Evolutionary conservation across 2,113 vertebrate species (phyloP).

Genomic region (Phyllostomus hastatus): DNA sequence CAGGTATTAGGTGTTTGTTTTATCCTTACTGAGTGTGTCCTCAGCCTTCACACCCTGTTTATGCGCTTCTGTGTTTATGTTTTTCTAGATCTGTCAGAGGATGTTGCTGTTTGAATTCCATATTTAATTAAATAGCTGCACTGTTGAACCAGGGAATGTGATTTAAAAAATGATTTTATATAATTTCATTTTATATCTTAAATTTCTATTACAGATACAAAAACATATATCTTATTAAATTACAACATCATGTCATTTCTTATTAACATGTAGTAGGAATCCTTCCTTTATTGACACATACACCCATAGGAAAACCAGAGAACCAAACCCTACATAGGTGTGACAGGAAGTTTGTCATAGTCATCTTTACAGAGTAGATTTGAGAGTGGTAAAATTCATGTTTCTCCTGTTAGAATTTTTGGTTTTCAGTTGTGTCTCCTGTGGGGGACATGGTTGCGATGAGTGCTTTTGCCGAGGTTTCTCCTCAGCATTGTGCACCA

Average conservation of each 20-base stretch:
- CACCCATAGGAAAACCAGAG: not conserved
- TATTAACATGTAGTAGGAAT: not conserved
- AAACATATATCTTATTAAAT: not conserved
- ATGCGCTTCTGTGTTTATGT: not conserved
- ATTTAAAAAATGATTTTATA: not conserved
- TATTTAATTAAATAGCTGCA: constrained; percentile 18
- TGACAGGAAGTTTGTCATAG: not conserved
- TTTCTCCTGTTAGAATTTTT: not conserved
- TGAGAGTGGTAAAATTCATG: not conserved
- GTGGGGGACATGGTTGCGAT: not conserved
- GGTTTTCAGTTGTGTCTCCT: not conserved
- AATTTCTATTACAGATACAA: not conserved
- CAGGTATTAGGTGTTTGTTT: not conserved
- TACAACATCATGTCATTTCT: not conserved
- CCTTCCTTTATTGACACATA: not conserved
- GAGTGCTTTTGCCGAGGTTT: not conserved
- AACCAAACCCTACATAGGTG: not conserved
- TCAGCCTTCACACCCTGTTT: not conserved
- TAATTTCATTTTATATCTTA: not conserved
- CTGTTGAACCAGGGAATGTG: not conserved
- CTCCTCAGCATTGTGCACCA: not conserved
- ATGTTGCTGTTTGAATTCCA: not conserved
- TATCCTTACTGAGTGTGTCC: not conserved
- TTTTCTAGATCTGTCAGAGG: not conserved
- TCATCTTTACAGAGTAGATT: not conserved